Percentiles rank a stretch among this genome's conserved stretches.
phyloP scores from a whole-genome alignment of 2,888 invertebrate species.

The Kryphioiulus occultus region DNA sequence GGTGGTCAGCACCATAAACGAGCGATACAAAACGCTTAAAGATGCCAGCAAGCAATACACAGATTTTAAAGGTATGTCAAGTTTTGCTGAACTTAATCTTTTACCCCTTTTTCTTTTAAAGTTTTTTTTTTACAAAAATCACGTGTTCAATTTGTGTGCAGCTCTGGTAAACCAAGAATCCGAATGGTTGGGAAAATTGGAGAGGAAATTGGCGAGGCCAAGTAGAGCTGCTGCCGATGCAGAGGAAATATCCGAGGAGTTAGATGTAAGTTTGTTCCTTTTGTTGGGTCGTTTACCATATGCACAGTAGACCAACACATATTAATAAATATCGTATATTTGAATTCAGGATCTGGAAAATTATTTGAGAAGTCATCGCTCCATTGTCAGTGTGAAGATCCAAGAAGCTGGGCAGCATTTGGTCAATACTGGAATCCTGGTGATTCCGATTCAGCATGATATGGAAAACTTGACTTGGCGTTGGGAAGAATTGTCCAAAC shows the following conservation, averaged over 20 bases:
- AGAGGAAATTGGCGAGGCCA: constrained; percentile 75
- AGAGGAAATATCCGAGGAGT: constrained; percentile 89
- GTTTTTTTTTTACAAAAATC: not conserved
- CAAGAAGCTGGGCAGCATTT: constrained; percentile 78
- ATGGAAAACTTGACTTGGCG: constrained; percentile 71
- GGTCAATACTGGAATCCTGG: constrained; percentile 77
- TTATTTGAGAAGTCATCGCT: constrained; percentile 77
- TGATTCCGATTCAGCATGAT: constrained; percentile 72
- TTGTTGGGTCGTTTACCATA: not conserved
- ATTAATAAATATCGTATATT: not conserved
- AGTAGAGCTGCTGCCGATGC: constrained; percentile 80
- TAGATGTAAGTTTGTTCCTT: constrained; percentile 72
- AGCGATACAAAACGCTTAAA: constrained; percentile 68
- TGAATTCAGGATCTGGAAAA: constrained; percentile 78
- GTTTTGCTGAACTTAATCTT: not conserved
- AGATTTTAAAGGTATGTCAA: constrained; percentile 68
- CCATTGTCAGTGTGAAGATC: constrained; percentile 75
- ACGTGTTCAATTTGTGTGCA: constrained; percentile 60
- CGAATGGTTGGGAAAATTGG: constrained; percentile 81
- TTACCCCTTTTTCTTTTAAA: not conserved
- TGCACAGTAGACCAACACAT: not conserved
- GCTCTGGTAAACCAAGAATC: constrained; percentile 79
- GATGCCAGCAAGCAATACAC: constrained; percentile 80
- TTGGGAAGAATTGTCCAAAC: constrained; percentile 74
- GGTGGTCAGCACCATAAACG: constrained; percentile 74